Evolutionary conservation across 35 echinoderm and acorn worm species (phyloP).

Genomic region (Apostichopus japonicus): DNA sequence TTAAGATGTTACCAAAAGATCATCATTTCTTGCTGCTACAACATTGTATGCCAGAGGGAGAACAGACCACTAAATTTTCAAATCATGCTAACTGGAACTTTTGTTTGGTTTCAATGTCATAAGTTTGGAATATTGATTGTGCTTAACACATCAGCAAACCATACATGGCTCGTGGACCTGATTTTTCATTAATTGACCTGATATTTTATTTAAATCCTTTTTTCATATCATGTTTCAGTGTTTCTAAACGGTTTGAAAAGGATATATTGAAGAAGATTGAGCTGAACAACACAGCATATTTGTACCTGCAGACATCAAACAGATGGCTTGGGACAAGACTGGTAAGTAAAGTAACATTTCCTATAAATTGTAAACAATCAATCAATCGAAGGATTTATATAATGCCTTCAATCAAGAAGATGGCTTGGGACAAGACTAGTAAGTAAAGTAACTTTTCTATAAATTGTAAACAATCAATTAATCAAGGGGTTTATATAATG

Average conservation of each 20-base stretch:
- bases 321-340: slow-evolving; percentile 92
- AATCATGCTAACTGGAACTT: too few species aligned
- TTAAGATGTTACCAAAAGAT: too few species aligned
- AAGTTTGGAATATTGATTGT: too few species aligned
- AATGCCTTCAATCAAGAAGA: slow-evolving; percentile 51
- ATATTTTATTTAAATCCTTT: too few species aligned
- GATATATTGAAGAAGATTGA: slow-evolving; percentile 74
- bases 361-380: background rate
- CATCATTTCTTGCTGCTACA: too few species aligned
- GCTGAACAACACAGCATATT: slow-evolving; percentile 85
- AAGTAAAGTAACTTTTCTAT: background rate
- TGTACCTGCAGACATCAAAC: slow-evolving; percentile 91
- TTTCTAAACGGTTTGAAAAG: slow-evolving; percentile 55
- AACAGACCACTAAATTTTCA: too few species aligned
- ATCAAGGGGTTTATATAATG: background rate
- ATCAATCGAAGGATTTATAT: background rate
- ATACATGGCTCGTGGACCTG: too few species aligned
- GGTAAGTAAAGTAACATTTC: slow-evolving; percentile 57
- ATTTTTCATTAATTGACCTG: too few species aligned
- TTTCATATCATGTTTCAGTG: background rate
- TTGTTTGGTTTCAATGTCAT: too few species aligned
- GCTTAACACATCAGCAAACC: too few species aligned
- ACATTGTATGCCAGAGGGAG: too few species aligned
- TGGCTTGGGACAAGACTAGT: slow-evolving; percentile 94
- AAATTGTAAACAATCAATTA: background rate